Evolutionary conservation across 2,797 vertebrate genomes (phyloP), one percentile per base, ranked within the genome.

Genomic region (Sebastiscus tertius): DNA sequence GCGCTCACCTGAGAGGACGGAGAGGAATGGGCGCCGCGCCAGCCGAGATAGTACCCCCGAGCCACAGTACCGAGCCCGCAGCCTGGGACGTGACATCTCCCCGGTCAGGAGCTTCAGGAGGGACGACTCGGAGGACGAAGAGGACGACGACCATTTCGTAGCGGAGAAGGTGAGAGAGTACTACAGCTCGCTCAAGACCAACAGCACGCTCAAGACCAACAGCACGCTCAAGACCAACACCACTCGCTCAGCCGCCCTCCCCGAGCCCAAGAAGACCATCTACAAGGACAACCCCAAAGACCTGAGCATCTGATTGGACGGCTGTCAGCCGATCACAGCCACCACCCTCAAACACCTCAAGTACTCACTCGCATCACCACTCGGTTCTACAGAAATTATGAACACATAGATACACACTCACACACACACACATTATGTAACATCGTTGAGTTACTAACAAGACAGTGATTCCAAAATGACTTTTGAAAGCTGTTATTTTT

Each of bases 231-330:
- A 95, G 91, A 91, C 88, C 0, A 94, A 96, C 63, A 64, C 79
- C 12, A 81, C 90, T 82, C 94, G 87, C 71, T 88, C 92, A 46
- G 82, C 95, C 61, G 85, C 89, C 6, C 74, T 82, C 11, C 93
- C 96, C 0, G 97, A 98, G 94, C 97, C 97, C 88, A 97, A 94
- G 89, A 96, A 95, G 79, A 94, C 94, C 39, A 42, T 42, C 18
- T 97, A 98, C 95, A 98, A 97, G 95, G 98, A 97, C 54, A 98
- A 96, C 94, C 97, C 97, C 96, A 98, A 96, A 85, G 98, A 99
- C 95, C 97, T 99, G 93, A 99, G 98, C 90, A 99, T 99, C 95
- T 99, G 96, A 98, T 93, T 88, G 91, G 92, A 91, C 75, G 55
- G 84, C 89, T 79, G 73, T 69, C 59, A 58, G 79, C 82, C 83